phyloP scores from a whole-genome alignment of 2,113 vertebrate species.

The Neopipo cinnamomea region DNA sequence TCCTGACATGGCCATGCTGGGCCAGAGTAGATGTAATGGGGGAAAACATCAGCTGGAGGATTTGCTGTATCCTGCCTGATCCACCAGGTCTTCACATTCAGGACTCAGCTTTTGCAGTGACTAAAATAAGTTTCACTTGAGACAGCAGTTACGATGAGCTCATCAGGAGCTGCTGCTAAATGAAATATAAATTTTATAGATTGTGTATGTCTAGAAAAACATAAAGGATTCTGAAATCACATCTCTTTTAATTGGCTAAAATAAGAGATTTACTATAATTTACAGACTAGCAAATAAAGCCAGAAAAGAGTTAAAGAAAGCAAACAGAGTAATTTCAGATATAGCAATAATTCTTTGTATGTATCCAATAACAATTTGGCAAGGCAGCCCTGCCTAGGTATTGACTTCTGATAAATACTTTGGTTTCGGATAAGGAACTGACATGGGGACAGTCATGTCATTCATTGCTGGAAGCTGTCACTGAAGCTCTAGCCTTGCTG shows the following conservation, averaged over 20 bases:
- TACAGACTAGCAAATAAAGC: background rate
- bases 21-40: background rate
- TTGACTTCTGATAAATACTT: background rate
- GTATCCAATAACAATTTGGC: background rate
- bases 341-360: background rate
- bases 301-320: background rate
- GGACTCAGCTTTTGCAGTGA: background rate
- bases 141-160: background rate
- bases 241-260: background rate
- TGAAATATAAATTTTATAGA: background rate
- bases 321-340: background rate
- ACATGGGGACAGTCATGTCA: fast-evolving
- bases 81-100: background rate
- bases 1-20: background rate
- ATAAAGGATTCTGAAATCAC: background rate
- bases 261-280: background rate
- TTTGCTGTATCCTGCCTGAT: background rate
- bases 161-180: background rate
- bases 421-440: background rate
- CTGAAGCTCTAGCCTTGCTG: background rate
- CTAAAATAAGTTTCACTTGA: background rate
- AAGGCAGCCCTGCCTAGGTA: background rate
- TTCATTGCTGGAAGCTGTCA: background rate
- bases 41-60: background rate
- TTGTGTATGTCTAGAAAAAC: background rate